A percentile compares a stretch with the other conserved stretches of the same genome.
Conservation (phyloP, 2,888 invertebrate species). For the Orchesella flavescens region DNA sequence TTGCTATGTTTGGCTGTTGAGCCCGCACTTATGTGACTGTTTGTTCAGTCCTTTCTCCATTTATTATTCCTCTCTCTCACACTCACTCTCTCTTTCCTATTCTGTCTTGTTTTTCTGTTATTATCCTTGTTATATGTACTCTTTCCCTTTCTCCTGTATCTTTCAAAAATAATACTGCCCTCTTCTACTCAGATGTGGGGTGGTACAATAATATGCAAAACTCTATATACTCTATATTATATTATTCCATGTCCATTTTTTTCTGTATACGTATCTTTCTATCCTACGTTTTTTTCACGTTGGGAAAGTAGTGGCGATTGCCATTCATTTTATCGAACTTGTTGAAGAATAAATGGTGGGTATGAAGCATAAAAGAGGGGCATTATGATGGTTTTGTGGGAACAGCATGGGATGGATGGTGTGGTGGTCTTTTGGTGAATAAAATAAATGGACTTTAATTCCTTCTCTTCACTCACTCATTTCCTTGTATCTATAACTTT, state of each 20-base stretch:
- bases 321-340: conserved; percentile 9
- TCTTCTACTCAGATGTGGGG: background rate
- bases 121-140: conserved; percentile 26
- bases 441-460: conserved; percentile 41
- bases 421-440: no score
- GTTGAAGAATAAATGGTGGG: conserved; percentile 23
- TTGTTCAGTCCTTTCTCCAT: conserved; percentile 58
- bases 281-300: no score
- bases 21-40: conserved; percentile 20
- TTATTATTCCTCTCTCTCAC: conserved; percentile 45
- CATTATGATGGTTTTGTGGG: conserved; percentile 38
- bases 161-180: no score
- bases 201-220: no score
- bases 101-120: conserved; percentile 40
- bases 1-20: conserved; percentile 7
- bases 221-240: no score
- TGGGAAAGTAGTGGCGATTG: no score
- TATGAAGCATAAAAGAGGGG: background rate
- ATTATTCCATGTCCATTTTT: no score
- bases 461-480: background rate
- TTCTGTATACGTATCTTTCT: no score
- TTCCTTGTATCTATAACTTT: background rate
- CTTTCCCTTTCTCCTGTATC: background rate
- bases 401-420: conserved; percentile 13
- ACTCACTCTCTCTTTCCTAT: conserved; percentile 21